A percentile compares a stretch with the other conserved stretches of the same genome.
These are phyloP conservation scores for Champsocephalus esox DNA, from an alignment of 2,797 vertebrate species.

Conservation along the genomic window DNA sequence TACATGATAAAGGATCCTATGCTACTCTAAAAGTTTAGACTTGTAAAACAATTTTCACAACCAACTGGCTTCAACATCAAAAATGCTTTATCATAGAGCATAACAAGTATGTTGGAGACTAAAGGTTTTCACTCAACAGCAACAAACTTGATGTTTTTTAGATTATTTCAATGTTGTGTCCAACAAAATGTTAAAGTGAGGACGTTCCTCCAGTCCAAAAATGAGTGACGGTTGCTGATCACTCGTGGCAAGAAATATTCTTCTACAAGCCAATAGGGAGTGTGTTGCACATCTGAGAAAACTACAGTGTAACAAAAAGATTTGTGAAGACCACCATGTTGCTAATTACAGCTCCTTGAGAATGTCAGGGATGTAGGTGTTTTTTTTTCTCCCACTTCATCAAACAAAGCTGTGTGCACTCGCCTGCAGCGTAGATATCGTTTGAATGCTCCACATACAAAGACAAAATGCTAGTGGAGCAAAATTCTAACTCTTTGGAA, in stretches of 20 bases:
- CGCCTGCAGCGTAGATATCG: conserved; percentile 42
- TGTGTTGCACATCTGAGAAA: conserved; percentile 35
- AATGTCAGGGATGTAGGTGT: conserved; percentile 51
- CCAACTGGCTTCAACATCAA: neutral
- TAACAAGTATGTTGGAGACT: neutral
- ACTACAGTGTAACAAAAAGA: conserved; percentile 48
- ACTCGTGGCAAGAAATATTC: conserved; percentile 12
- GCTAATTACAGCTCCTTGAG: conserved; percentile 66
- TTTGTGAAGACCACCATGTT: conserved; percentile 59
- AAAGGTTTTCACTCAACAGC: neutral
- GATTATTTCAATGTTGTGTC: neutral
- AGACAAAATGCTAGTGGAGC: conserved; percentile 37
- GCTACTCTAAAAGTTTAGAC: neutral
- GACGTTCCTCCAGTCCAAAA: neutral
- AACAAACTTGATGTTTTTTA: neutral
- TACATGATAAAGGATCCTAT: neutral
- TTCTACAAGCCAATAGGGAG: conserved; percentile 12
- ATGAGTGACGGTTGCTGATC: conserved; percentile 1
- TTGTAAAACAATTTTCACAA: neutral
- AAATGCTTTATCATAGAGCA: neutral
- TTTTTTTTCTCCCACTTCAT: conserved; percentile 37
- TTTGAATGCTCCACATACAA: conserved; percentile 43
- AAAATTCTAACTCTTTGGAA: conserved; percentile 56
- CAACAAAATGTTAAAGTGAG: neutral
- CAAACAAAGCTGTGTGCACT: conserved; percentile 54